Base-by-base conservation (phyloP, 2,888 invertebrate genomes). In the Stenoptilia bipunctidactyla region DNA sequence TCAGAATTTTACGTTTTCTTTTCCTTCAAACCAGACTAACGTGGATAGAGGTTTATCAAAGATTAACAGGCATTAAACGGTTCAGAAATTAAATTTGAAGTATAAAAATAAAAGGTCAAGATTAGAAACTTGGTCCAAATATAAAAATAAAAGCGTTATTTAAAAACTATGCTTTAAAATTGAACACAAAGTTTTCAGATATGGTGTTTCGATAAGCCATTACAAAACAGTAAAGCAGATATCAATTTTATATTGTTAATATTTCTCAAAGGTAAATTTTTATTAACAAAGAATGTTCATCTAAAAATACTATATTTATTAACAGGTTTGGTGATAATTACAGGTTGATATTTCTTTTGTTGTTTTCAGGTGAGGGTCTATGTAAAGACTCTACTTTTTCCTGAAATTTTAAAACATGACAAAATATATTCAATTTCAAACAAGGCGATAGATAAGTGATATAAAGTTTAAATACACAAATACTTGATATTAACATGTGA, bases 271-370 rank as follows among this genome's bases (percentile, higher is more conserved):
- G 61, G 66, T 74, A 73, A 59, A 66, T 56, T 61, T n/a, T 53
- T 56, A 61, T 48, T 66, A 74, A 71, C 66, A 77, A 79, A 77
- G 63, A 80, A 79, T 73, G 73, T 63, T 80, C 63, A 61, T 82
- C 80, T 82, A 82, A 82, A 82, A 82, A 80, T 80, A 80, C 68
- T 64, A 66, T 73, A 75, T 65, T 55, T 52, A 43, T 48, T 13
- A 30, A 30, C 30, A 30, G 49, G 30, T 8, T 30, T 3, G 13
- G 34, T 34, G 13, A 34, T 34, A 6, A 8, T 5, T n/a, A n/a
- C n/a, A n/a, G n/a, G n/a, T n/a, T n/a, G n/a, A n/a, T n/a, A n/a
- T n/a, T n/a, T n/a, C n/a, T n/a, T n/a, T 12, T 13, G 13, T 13
- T 13, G 14, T 34, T 9, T 14, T 13, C 8, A 13, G 2, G 34